Conservation (phyloP, 2,888 invertebrate genomes). For the Odontocerum albicorne region DNA sequence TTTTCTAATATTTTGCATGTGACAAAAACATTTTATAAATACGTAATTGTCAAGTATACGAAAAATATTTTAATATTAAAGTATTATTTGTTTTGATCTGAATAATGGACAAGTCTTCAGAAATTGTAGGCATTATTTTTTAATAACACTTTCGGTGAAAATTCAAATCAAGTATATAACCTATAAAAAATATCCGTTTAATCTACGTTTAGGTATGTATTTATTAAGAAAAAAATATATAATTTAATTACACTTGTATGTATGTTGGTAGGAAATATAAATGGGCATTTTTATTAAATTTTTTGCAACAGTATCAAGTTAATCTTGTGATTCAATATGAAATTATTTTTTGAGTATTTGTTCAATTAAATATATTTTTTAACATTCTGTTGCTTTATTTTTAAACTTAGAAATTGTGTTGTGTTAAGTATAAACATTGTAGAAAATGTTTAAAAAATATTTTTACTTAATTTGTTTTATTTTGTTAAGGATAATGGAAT, state of each 20-base stretch:
- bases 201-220: slow-evolving; percentile 33
- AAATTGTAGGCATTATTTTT: neutral
- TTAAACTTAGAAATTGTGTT: slow-evolving; percentile 17
- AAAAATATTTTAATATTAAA: slow-evolving; percentile 27
- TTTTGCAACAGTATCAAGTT: slow-evolving; percentile 20
- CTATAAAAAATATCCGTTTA: slow-evolving; percentile 28
- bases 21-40: slow-evolving; percentile 19
- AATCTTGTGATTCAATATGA: slow-evolving; percentile 25
- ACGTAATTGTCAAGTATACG: slow-evolving; percentile 35
- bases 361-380: slow-evolving; percentile 18
- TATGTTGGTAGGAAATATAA: slow-evolving; percentile 33
- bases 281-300: slow-evolving; percentile 33
- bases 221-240: slow-evolving; percentile 26
- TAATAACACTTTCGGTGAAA: neutral
- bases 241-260: slow-evolving; percentile 30
- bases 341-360: slow-evolving; percentile 6
- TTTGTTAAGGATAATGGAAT: slow-evolving; percentile 14
- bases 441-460: neutral
- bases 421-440: slow-evolving; percentile 12
- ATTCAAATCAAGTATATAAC: slow-evolving; percentile 5
- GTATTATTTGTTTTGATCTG: neutral
- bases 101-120: neutral
- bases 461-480: slow-evolving; percentile 12
- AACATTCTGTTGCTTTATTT: slow-evolving; percentile 17
- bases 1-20: neutral